A percentile compares a stretch with the other conserved stretches of the same genome.
phyloP scores from a whole-genome alignment of 2,797 vertebrate genomes.

The Taeniopygia guttata region DNA sequence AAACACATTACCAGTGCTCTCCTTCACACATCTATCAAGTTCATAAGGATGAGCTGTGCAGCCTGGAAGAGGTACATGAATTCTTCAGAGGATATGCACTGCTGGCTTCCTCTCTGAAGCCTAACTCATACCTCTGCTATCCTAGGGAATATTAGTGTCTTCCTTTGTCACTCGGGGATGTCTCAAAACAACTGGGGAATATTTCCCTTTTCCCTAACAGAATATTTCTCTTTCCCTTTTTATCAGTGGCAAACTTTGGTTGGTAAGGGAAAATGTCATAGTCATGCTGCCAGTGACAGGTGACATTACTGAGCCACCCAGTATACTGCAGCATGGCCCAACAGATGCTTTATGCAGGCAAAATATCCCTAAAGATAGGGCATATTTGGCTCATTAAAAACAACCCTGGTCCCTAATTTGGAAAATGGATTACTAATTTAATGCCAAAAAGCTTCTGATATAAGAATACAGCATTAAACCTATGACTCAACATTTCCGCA shows the following conservation, averaged over 20 bases:
- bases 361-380: neutral
- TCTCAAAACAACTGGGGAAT: neutral
- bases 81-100: neutral
- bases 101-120: neutral
- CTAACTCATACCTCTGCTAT: neutral
- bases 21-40: neutral
- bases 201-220: neutral
- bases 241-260: neutral
- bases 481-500: neutral
- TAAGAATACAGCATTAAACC: rapidly evolving
- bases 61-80: neutral
- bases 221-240: neutral
- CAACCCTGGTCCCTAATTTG: neutral
- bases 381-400: neutral
- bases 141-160: neutral
- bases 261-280: neutral
- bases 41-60: neutral
- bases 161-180: neutral
- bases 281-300: neutral
- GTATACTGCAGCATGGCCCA: neutral
- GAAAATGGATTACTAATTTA: neutral
- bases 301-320: neutral
- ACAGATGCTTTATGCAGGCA: neutral
- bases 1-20: neutral
- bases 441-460: neutral